Conservation (phyloP, 2,888 invertebrate genomes). For the Torymus texanus region DNA sequence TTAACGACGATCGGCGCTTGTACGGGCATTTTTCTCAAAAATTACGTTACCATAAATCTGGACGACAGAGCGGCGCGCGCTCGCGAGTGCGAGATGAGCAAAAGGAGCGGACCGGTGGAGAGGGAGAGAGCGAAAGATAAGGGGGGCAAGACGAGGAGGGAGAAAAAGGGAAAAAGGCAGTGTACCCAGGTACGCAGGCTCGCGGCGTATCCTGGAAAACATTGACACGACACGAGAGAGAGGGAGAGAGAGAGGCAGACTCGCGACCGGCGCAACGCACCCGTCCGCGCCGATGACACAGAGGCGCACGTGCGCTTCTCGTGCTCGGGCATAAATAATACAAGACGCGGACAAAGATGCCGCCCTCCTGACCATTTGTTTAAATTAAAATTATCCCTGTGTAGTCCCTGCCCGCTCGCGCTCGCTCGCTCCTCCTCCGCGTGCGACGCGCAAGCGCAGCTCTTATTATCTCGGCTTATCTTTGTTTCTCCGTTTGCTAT, state of each 20-base stretch:
- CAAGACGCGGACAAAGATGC: conserved; percentile 75
- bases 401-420: conserved; percentile 8
- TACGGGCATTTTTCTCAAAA: conserved; percentile 47
- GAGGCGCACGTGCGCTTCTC: conserved; percentile 73
- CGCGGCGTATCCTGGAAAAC: conserved; percentile 68
- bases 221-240: conserved; percentile 66
- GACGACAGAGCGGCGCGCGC: conserved; percentile 6
- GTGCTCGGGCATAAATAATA: conserved; percentile 74
- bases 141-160: conserved; percentile 8
- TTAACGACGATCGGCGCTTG: conserved; percentile 56
- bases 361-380: conserved; percentile 74
- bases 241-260: conserved; percentile 34
- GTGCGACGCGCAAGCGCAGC: conserved; percentile 12
- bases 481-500: conserved; percentile 55
- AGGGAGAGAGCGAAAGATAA: background rate
- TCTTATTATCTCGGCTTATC: conserved; percentile 59
- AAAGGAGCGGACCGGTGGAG: background rate
- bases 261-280: conserved; percentile 58
- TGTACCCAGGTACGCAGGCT: background rate
- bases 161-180: conserved; percentile 6
- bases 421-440: conserved; percentile 12
- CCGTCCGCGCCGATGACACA: conserved; percentile 71
- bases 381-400: conserved; percentile 74
- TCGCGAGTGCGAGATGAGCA: background rate
- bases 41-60: conserved; percentile 55